A percentile compares a stretch with the other conserved stretches of the same genome.
phyloP scores from a whole-genome alignment of 1,140 invertebrate genomes.

The Drosophila sp. region DNA sequence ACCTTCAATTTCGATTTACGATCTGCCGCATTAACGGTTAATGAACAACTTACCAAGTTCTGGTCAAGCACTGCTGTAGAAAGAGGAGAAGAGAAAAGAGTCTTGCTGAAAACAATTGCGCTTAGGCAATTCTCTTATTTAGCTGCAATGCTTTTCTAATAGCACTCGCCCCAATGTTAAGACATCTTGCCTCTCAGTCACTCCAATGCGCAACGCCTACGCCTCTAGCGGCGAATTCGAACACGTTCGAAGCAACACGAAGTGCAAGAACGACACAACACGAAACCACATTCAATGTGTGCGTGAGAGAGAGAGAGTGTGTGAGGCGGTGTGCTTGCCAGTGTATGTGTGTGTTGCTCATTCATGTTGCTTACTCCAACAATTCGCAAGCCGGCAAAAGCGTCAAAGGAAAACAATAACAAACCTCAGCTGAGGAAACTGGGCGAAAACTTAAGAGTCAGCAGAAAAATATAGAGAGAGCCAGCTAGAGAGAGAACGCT shows the following conservation, averaged over 20 bases:
- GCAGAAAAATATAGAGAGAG: slow-evolving; percentile 28
- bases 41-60: slow-evolving; percentile 56
- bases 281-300: slow-evolving; percentile 40
- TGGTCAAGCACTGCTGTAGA: slow-evolving; percentile 17
- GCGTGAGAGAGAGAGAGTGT: background rate
- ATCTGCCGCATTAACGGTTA: slow-evolving; percentile 74
- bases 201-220: slow-evolving; percentile 1
- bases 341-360: slow-evolving; percentile 48
- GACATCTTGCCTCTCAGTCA: slow-evolving; percentile 11
- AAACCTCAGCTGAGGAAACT: slow-evolving; percentile 75
- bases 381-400: slow-evolving; percentile 70
- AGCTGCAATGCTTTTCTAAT: slow-evolving; percentile 51
- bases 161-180: slow-evolving; percentile 54
- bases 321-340: background rate
- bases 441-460: slow-evolving; percentile 63
- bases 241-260: slow-evolving; percentile 75
- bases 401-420: slow-evolving; percentile 76
- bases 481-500: background rate
- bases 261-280: slow-evolving; percentile 49
- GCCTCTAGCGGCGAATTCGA: slow-evolving; percentile 32
- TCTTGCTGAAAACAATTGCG: slow-evolving; percentile 55
- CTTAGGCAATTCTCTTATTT: slow-evolving; percentile 46
- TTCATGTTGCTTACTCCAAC: slow-evolving; percentile 59
- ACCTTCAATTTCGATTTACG: slow-evolving; percentile 77
- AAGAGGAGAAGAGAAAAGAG: no score